Conservation (phyloP, 1,140 invertebrate species). For the Pygmarrhopalites habei region DNA sequence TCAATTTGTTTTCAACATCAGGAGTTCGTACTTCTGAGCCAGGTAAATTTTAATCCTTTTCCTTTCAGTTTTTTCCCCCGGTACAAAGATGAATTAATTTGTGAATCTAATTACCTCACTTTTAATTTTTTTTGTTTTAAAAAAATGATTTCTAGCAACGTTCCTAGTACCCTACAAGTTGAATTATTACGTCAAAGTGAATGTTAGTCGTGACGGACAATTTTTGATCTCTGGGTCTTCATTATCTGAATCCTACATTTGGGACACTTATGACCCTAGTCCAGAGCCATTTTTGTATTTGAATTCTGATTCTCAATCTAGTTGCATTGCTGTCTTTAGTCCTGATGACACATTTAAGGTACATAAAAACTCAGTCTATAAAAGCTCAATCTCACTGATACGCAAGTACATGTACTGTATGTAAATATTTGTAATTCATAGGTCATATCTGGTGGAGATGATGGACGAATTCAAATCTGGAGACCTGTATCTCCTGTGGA, state of each 20-base stretch:
- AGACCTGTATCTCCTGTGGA: background rate
- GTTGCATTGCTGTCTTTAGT: background rate
- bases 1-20: conserved; percentile 1
- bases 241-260: background rate
- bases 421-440: background rate
- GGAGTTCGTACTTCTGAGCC: background rate
- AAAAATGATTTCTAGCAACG: conserved; percentile 5
- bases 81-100: background rate
- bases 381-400: background rate
- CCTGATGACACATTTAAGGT: background rate
- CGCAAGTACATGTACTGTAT: background rate
- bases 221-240: conserved; percentile 8
- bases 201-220: conserved; percentile 9
- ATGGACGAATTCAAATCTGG: background rate
- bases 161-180: background rate
- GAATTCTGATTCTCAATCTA: background rate
- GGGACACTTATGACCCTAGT: conserved; percentile 2
- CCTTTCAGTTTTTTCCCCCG: background rate
- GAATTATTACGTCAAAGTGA: conserved; percentile 3
- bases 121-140: no score
- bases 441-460: conserved; percentile 3
- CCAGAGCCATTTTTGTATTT: background rate
- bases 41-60: background rate
- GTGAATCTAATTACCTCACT: no score
- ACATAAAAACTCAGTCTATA: background rate